These are phyloP conservation scores for Paracanthobrama guichenoti DNA, from an alignment of 2,113 vertebrate genomes.

Conservation along the genomic window DNA sequence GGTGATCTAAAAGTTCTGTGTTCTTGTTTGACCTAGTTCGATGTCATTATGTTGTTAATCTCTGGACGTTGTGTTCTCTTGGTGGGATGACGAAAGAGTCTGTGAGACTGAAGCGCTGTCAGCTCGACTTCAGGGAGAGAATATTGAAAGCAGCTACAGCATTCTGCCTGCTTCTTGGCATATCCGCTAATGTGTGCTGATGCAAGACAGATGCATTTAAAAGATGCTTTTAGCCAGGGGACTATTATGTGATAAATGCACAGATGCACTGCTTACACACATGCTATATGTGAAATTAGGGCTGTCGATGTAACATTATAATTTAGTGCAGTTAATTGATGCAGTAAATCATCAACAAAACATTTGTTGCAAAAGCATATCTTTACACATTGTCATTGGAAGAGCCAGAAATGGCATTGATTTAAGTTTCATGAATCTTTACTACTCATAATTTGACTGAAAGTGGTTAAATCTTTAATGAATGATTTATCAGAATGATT, in stretches of 20 bases:
- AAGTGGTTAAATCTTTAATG: too few species aligned
- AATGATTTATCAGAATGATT: too few species aligned
- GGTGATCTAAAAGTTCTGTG: neutral
- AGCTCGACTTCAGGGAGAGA: constrained; percentile 57
- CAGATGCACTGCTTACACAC: constrained; percentile 41
- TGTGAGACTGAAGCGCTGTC: constrained; percentile 42
- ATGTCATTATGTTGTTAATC: constrained; percentile 18
- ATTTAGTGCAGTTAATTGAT: neutral
- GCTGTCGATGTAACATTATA: neutral
- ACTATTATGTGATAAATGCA: constrained; percentile 29
- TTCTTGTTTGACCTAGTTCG: constrained; percentile 16
- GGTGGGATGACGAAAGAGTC: neutral
- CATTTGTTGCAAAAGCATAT: too few species aligned
- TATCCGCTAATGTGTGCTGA: constrained; percentile 33
- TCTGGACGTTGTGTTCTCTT: constrained; percentile 4
- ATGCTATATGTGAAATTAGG: neutral
- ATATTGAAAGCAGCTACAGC: constrained; percentile 52
- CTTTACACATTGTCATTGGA: too few species aligned
- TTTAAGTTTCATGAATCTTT: too few species aligned
- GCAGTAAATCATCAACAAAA: too few species aligned
- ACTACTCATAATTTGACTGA: too few species aligned
- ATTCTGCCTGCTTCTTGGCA: constrained; percentile 27
- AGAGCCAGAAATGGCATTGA: too few species aligned
- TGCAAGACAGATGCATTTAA: constrained; percentile 37
- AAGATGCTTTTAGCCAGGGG: constrained; percentile 51